Conservation (phyloP, 2,888 invertebrate species). For the Drosophila cyrtoloma region DNA sequence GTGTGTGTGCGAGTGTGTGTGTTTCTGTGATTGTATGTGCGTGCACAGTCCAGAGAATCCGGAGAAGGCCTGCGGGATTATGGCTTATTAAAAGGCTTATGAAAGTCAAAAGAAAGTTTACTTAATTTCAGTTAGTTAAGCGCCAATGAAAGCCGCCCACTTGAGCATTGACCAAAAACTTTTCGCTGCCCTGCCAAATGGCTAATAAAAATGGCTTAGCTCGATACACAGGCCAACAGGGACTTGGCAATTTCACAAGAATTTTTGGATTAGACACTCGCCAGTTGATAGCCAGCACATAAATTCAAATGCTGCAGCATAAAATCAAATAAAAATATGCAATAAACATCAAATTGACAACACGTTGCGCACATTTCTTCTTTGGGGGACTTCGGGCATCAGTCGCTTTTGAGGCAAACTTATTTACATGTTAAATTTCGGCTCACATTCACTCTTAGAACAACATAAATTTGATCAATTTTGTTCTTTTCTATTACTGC, state of each 20-base stretch:
- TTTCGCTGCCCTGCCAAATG: slow-evolving; percentile 66
- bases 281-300: slow-evolving; percentile 68
- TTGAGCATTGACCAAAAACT: slow-evolving; percentile 75
- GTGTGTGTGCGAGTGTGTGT: slow-evolving; percentile 13
- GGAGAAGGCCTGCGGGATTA: slow-evolving; percentile 74
- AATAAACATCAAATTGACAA: slow-evolving; percentile 78
- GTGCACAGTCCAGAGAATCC: slow-evolving; percentile 47
- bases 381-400: not conserved
- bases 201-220: slow-evolving; percentile 69
- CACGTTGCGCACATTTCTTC: slow-evolving; percentile 50
- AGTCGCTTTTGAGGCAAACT: slow-evolving; percentile 6
- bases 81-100: slow-evolving; percentile 81
- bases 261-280: slow-evolving; percentile 68
- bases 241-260: slow-evolving; percentile 69
- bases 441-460: slow-evolving; percentile 1
- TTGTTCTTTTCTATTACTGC: slow-evolving; percentile 27
- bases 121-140: slow-evolving; percentile 81
- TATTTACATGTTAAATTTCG: slow-evolving; percentile 34
- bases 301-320: slow-evolving; percentile 73
- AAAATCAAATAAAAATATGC: slow-evolving; percentile 77
- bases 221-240: slow-evolving; percentile 33
- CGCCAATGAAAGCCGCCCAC: slow-evolving; percentile 77
- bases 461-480: slow-evolving; percentile 5
- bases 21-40: slow-evolving; percentile 46
- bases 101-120: slow-evolving; percentile 81